Evolutionary conservation across 92 coral and sea anemone species (phyloP).

Genomic region (Desmophyllum pertusum): DNA sequence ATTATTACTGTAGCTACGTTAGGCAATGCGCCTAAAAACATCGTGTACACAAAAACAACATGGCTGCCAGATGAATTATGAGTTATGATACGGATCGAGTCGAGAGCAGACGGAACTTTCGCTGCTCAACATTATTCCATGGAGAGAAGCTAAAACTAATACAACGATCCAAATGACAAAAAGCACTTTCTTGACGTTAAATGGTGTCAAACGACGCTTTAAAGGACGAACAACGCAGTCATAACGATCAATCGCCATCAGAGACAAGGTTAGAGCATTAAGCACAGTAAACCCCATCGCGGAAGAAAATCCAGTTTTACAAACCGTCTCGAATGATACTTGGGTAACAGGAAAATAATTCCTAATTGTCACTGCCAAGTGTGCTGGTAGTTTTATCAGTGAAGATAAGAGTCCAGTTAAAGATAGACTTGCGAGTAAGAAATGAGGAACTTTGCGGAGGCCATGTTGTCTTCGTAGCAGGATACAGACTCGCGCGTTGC

Average conservation of each 20-base stretch:
- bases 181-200: constrained; percentile 8
- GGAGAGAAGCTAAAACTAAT: not conserved
- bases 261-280: not conserved
- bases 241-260: constrained; percentile 15
- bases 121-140: constrained; percentile 3
- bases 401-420: constrained; percentile 6
- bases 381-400: not conserved
- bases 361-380: not conserved
- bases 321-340: not conserved
- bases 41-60: not conserved
- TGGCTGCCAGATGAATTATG: not conserved
- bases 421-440: constrained; percentile 6
- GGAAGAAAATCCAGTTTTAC: constrained; percentile 1
- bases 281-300: not conserved
- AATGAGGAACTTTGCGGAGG: constrained; percentile 17
- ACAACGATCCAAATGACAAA: not conserved
- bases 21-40: not conserved
- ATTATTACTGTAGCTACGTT: constrained; percentile 2
- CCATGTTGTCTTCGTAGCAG: not conserved
- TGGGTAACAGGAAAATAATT: not conserved
- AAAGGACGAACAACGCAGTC: constrained; percentile 15
- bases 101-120: not conserved
- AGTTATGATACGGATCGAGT: not conserved
- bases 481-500: constrained; percentile 2
- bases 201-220: constrained; percentile 2